phyloP scores from a whole-genome alignment of 1,140 invertebrate genomes.

The Bursaphelenchus mucronatus region DNA sequence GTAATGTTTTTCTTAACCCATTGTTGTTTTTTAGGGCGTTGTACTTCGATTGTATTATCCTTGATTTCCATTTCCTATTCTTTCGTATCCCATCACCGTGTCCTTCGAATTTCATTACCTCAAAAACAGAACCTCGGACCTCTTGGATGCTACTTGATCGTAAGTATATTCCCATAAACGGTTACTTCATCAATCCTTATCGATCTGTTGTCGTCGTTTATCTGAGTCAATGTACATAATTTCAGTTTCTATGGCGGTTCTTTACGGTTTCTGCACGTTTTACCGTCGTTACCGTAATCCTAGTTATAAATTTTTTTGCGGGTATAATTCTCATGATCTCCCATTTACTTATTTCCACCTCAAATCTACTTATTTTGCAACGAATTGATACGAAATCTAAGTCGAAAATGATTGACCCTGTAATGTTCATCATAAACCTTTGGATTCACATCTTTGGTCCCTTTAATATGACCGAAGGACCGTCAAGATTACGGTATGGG shows the following conservation, averaged over 20 bases:
- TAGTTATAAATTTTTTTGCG: constrained; percentile 9
- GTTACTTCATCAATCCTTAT: constrained; percentile 8
- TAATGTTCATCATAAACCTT: constrained; percentile 26
- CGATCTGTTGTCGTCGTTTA: background rate
- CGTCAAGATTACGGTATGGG: constrained; percentile 18
- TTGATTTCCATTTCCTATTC: constrained; percentile 24
- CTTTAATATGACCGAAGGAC: constrained; percentile 34
- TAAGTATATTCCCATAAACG: constrained; percentile 16
- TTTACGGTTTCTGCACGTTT: constrained; percentile 24
- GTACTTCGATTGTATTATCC: constrained; percentile 22
- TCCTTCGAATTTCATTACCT: constrained; percentile 23
- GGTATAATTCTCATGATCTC: background rate
- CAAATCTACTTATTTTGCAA: constrained; percentile 21
- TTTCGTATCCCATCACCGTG: constrained; percentile 25
- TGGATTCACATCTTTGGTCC: constrained; percentile 24
- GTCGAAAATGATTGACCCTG: constrained; percentile 23
- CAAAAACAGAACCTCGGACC: constrained; percentile 22
- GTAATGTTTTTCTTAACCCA: constrained; percentile 3
- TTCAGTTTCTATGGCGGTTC: constrained; percentile 29
- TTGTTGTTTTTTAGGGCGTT: constrained; percentile 22
- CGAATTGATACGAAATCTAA: constrained; percentile 15
- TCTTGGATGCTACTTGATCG: constrained; percentile 25
- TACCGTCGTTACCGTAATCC: constrained; percentile 18
- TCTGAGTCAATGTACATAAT: constrained; percentile 14
- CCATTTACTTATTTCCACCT: constrained; percentile 21